Evolutionary conservation across 2,797 vertebrate genomes (phyloP).

Genomic region (Platalea minor): DNA sequence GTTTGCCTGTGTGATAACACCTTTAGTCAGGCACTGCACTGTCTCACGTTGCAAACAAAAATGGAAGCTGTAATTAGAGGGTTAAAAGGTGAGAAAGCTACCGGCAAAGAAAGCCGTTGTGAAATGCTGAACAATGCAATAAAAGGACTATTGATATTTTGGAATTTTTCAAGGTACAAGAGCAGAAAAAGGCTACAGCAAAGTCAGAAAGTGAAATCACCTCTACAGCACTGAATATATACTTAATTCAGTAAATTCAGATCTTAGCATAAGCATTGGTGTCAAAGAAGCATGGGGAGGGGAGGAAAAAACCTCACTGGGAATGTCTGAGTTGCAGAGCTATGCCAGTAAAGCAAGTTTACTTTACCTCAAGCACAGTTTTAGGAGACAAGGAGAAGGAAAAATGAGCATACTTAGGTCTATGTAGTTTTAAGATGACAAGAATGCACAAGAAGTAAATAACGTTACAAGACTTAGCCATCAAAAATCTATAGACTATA

Average conservation of each 20-base stretch:
- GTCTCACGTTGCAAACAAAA: neutral
- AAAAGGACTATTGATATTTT: neutral
- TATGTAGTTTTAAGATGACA: neutral
- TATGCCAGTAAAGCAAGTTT: neutral
- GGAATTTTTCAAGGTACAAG: neutral
- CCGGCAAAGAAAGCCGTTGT: neutral
- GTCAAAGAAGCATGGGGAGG: neutral
- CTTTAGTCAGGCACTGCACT: neutral
- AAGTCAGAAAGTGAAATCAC: neutral
- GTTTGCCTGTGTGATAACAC: neutral
- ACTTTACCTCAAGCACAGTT: neutral
- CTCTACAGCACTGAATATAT: neutral
- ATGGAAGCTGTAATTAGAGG: neutral
- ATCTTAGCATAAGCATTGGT: neutral
- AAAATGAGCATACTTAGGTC: neutral
- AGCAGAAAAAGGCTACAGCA: neutral
- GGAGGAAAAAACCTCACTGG: neutral
- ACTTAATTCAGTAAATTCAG: neutral
- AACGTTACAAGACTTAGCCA: neutral
- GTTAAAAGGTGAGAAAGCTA: neutral
- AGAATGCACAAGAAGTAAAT: neutral
- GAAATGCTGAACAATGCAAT: neutral
- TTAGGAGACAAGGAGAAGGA: neutral
- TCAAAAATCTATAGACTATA: neutral
- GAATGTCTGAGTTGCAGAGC: neutral